phyloP scores from a whole-genome alignment of 2,888 invertebrate species.

The Caenorhabditis sp. region DNA sequence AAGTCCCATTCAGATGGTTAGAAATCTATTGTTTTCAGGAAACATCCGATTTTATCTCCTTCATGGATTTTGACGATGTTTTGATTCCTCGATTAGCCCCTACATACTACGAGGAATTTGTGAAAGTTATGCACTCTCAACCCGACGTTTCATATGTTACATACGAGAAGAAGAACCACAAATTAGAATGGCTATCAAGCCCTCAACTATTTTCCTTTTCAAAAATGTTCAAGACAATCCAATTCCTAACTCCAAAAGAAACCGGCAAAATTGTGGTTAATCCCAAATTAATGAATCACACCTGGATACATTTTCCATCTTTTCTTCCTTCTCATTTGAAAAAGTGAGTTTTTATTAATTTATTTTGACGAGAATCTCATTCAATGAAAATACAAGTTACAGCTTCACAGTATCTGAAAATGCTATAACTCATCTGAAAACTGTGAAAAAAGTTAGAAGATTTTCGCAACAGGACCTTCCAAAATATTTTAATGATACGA shows the following conservation, averaged over 20 bases:
- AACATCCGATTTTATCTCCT: conserved; percentile 46
- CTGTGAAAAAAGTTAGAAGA: not conserved
- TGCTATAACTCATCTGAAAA: conserved; percentile 12
- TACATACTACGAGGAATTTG: conserved; percentile 44
- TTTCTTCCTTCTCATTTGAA: conserved; percentile 9
- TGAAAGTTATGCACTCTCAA: conserved; percentile 10
- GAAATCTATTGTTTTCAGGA: conserved; percentile 43
- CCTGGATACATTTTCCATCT: too few relatives aligned
- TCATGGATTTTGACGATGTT: conserved; percentile 53
- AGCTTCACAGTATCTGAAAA: conserved; percentile 7
- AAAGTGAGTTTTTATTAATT: conserved; percentile 3
- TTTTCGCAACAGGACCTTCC: not conserved
- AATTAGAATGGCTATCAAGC: too few relatives aligned
- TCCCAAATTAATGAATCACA: too few relatives aligned
- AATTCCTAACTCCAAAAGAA: not conserved
- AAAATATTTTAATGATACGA: not conserved
- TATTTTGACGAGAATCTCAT: too few relatives aligned
- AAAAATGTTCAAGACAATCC: conserved; percentile 24
- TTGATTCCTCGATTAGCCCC: conserved; percentile 43
- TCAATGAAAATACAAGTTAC: not conserved
- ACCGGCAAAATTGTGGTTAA: too few relatives aligned
- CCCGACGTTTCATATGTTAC: conserved; percentile 23
- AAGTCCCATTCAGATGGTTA: too few relatives aligned
- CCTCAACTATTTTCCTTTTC: conserved; percentile 29
- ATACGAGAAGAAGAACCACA: too few relatives aligned